A percentile compares a stretch with the other conserved stretches of the same genome.
phyloP scores from a whole-genome alignment of 1,140 invertebrate genomes.

The Apis mellifera region DNA sequence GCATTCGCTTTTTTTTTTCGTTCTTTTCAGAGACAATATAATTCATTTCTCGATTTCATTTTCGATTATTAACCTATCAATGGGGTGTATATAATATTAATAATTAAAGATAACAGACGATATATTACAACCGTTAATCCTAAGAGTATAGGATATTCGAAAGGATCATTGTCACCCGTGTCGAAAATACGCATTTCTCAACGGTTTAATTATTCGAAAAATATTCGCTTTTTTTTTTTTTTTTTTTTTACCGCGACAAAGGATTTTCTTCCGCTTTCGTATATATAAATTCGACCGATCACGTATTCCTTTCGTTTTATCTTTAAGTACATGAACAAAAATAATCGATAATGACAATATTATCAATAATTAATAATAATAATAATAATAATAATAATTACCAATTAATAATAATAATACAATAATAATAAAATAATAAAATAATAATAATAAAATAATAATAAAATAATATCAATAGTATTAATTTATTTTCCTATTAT shows the following conservation, averaged over 20 bases:
- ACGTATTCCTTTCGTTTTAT: conserved; percentile 17
- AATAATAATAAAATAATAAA: conserved; percentile 64
- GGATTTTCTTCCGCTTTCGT: conserved; percentile 17
- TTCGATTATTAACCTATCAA: conserved; percentile 69
- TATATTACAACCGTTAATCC: conserved; percentile 77
- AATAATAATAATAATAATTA: conserved; percentile 66
- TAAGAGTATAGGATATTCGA: conserved; percentile 63
- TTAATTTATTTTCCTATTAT: conserved; percentile 71
- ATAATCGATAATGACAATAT: conserved; percentile 69
- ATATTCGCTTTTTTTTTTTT: neutral
- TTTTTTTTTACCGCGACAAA: conserved; percentile 31
- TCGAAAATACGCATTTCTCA: conserved; percentile 15
- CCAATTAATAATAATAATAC: conserved; percentile 66
- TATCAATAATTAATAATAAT: conserved; percentile 69
- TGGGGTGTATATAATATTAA: conserved; percentile 72
- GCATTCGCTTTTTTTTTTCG: conserved; percentile 36
- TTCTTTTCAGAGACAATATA: conserved; percentile 76
- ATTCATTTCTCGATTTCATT: conserved; percentile 60
- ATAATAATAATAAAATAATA: conserved; percentile 68
- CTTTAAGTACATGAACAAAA: conserved; percentile 66
- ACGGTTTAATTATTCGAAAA: neutral
- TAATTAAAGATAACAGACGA: conserved; percentile 79
- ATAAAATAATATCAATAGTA: conserved; percentile 68
- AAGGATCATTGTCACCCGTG: conserved; percentile 26
- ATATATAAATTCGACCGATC: conserved; percentile 43